A percentile compares a stretch with the other conserved stretches of the same genome.
Evolutionary conservation across 2,113 vertebrate species (phyloP).

Genomic region (Mugil cephalus): DNA sequence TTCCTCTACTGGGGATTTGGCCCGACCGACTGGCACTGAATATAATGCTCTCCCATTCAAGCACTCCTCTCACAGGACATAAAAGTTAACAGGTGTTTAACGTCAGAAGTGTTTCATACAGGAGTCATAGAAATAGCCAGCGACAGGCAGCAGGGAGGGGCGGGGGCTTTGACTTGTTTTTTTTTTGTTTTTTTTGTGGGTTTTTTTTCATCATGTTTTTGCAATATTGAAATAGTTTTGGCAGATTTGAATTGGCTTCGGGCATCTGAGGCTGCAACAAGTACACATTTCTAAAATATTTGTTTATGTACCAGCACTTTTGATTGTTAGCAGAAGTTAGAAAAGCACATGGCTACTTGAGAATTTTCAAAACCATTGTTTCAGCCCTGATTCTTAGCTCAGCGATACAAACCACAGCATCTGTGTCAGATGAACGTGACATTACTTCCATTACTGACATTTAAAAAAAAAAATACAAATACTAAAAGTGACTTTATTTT

Average conservation of each 20-base stretch:
- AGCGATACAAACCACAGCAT: background rate
- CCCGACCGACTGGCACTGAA: conserved; percentile 60
- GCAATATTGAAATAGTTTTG: conserved; percentile 49
- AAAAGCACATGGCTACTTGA: background rate
- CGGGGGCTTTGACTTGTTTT: conserved; percentile 17
- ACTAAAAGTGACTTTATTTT: no score
- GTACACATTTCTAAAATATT: conserved; percentile 2
- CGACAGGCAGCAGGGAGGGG: conserved; percentile 73
- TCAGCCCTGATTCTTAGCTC: background rate
- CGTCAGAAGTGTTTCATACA: conserved; percentile 73
- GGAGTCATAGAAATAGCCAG: conserved; percentile 65
- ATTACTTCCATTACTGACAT: background rate
- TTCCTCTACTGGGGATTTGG: conserved; percentile 80
- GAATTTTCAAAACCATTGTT: background rate
- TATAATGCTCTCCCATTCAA: conserved; percentile 75
- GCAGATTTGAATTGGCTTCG: conserved; percentile 41
- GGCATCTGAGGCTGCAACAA: conserved; percentile 41
- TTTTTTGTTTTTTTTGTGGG: no score
- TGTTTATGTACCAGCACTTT: conserved; percentile 9
- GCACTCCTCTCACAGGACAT: conserved; percentile 74
- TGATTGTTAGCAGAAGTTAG: conserved; percentile 11
- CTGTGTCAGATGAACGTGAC: background rate
- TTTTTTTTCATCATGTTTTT: conserved; percentile 25
- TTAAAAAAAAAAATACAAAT: no score
- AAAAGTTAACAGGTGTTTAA: conserved; percentile 85